These are phyloP conservation scores for Psammodynastes pulverulentus DNA, from an alignment of 2,113 vertebrate genomes.

Conservation along the genomic window DNA sequence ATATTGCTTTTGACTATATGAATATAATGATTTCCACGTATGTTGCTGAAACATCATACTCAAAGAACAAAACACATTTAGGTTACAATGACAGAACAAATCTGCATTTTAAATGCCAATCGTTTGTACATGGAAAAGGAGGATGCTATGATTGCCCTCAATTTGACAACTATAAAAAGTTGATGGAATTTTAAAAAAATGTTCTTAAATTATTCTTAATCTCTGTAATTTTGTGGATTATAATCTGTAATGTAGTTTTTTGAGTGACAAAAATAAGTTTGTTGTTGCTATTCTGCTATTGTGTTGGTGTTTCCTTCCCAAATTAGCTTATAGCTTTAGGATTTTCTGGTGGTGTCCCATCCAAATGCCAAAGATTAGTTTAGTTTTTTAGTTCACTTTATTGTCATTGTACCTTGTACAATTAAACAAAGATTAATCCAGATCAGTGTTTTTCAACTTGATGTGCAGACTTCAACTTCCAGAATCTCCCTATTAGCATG, in stretches of 20 bases:
- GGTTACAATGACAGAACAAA: neutral
- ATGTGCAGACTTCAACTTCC: neutral
- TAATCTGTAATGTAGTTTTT: neutral
- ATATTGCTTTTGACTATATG: too few relatives aligned
- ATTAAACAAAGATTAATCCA: neutral
- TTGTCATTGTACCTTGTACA: too few relatives aligned
- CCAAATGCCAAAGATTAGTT: neutral
- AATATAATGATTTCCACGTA: neutral
- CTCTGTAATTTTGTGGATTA: neutral
- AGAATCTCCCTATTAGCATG: neutral
- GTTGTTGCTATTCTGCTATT: neutral
- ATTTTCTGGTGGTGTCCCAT: neutral
- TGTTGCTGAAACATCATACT: neutral
- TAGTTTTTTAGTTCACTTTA: too few relatives aligned
- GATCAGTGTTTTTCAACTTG: neutral
- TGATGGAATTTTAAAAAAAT: neutral
- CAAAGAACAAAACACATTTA: neutral
- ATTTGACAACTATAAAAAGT: neutral
- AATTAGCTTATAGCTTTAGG: neutral
- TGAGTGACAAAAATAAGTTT: neutral
- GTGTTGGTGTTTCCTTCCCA: neutral
- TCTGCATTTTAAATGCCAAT: neutral
- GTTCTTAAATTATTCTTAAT: neutral
- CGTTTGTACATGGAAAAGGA: neutral
- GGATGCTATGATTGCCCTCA: neutral